Evolutionary conservation across 2,797 vertebrate species (phyloP), one percentile per base, ranked within the genome.

Genomic region (Crocodylus rhombifer): DNA sequence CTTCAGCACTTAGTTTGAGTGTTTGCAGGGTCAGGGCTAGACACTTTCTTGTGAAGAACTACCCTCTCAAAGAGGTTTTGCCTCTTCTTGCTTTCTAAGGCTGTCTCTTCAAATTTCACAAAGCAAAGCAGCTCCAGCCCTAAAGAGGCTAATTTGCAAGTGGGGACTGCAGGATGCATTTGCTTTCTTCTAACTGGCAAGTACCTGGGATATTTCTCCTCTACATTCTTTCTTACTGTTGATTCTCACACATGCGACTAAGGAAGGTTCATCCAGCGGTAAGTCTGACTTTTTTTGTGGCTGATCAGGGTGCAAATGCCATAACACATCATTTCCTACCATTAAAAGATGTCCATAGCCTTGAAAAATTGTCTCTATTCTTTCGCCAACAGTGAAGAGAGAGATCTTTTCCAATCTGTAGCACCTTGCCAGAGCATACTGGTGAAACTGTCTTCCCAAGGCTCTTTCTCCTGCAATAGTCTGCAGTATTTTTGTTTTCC

Each of bases 71-170:
- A 94, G 58, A 86, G 82, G 14, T 80, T 92, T 93, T 93, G 82
- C 76, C 78, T 91, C 84, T 36, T 28, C 57, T 69, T 82, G 78
- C 69, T 80, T 74, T 86, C 78, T 87, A 96, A 96, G 96, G 87
- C 95, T 96, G 95, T 25, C 95, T 88, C 93, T 96, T 96, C 95
- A 96, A 94, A 86, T 74, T 91, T 92, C 64, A 86, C 95, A 84
- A 65, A 91, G 84, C 75, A 8, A 69, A 96, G 33, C 64, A 81
- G 84, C 92, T 95, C 89, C 77, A 87, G 8, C 87, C 73, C 87
- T 67, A 42, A 57, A 0, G 42, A 80, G 73, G 94, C 91, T 93
- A 95, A 95, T 97, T 96, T 96, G 84, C 91, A 90, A 90, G 55
- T 86, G 84, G 91, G 92, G 86, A 3, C 63, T 95, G 94, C 91